Evolutionary conservation across 2,113 vertebrate genomes (phyloP).

Genomic region (Rhinogobius similis): DNA sequence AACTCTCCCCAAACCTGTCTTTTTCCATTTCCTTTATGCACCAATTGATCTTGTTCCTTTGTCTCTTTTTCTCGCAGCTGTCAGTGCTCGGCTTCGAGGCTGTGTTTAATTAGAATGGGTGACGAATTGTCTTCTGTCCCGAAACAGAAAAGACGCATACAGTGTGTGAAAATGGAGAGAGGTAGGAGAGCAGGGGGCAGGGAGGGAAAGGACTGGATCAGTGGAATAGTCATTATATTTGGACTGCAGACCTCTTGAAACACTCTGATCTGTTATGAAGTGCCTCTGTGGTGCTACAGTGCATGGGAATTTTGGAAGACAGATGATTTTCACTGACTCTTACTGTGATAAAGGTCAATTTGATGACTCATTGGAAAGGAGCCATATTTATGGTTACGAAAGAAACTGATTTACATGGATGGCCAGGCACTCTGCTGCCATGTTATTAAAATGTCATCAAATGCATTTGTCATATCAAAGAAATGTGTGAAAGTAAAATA

Average conservation of each 20-base stretch:
- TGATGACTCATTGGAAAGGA: constrained; percentile 2
- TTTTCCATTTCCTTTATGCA: constrained; percentile 45
- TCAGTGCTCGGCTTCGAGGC: constrained; percentile 44
- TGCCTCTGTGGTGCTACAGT: background rate
- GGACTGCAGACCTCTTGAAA: constrained; percentile 10
- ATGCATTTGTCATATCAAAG: background rate
- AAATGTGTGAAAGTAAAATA: background rate
- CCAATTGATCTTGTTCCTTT: constrained; percentile 61
- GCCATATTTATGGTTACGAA: background rate
- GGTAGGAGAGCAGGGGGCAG: constrained; percentile 15
- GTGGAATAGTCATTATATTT: constrained; percentile 28
- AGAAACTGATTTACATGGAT: background rate
- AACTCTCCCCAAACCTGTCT: constrained; percentile 28
- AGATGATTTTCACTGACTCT: background rate
- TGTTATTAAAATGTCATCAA: background rate
- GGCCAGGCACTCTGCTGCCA: background rate
- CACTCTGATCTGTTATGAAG: constrained; percentile 5
- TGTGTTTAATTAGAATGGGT: constrained; percentile 66
- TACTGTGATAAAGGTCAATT: background rate
- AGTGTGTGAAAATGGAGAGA: constrained; percentile 11
- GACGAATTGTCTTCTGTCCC: constrained; percentile 60
- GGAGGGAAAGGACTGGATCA: constrained; percentile 34
- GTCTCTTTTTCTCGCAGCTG: constrained; percentile 51
- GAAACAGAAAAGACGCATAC: constrained; percentile 42
- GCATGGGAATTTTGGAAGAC: background rate